Evolutionary conservation across 2,888 invertebrate genomes (phyloP), one percentile per base, ranked within the genome.

Genomic region (Ptychoptera contaminata): DNA sequence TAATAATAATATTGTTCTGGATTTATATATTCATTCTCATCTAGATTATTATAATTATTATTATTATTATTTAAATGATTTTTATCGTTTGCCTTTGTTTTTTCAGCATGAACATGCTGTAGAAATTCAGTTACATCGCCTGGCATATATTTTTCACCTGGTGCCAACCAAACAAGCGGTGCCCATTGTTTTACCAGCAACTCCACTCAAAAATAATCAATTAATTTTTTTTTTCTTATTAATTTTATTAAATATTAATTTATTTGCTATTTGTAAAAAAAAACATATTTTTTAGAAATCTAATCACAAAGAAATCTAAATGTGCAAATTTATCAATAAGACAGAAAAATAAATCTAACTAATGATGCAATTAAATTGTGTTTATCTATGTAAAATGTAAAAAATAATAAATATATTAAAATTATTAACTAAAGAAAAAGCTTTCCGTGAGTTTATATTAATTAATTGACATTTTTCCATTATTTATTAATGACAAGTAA

Each of bases 81-180:
- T 23, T 23, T 23, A 23, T 23, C 7, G 23, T 23, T 23, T 35
- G 42, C 12, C 34, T 42, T 42, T 35, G 42, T 34, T 42, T 58
- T 61, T 54, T 61, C 63, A 6, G 63, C 62, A 52, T 65, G 65
- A 5, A 77, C 72, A 57, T 77, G 67, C 46, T 68, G 62, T 42
- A 79, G 60, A 58, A 78, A 79, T 49, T 74, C 71, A 40, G 73
- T 70, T 2, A 77, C 76, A 44, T 70, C 71, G 44, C 71, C 62
- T 1, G 79, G 79, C 61, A 76, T 64, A 56, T 72, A 79, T 57
- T 68, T 67, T 61, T 79, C 79, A 45, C 71, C 71, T 1, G 77
- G 77, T 42, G 77, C 74, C 42, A 79, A 62, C 76, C 77, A 77
- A 16, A 79, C 70, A 40, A 78, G 55, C 5, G 79, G 79, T 1